These are phyloP conservation scores for Sycophila sp. DNA, from an alignment of 1,140 invertebrate species.

Conservation along the genomic window DNA sequence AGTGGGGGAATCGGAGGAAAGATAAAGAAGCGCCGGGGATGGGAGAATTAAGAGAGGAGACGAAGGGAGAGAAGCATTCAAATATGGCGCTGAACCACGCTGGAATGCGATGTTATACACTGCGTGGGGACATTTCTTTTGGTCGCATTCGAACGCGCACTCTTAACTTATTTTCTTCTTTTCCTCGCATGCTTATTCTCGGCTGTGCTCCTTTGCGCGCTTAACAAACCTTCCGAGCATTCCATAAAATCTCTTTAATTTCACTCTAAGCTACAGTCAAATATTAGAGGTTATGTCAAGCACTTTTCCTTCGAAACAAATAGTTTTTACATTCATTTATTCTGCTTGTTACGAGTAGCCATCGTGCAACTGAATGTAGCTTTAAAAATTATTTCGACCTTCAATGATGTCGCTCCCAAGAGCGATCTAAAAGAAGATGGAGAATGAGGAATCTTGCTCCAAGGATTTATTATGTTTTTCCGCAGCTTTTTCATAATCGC, in stretches of 20 bases:
- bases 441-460: not conserved
- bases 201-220: not conserved
- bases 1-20: not conserved
- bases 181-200: not conserved
- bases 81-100: slow-evolving; percentile 46
- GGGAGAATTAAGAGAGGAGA: slow-evolving; percentile 28
- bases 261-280: no score
- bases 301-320: no score
- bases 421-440: not conserved
- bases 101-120: slow-evolving; percentile 51
- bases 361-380: no score
- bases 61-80: slow-evolving; percentile 43
- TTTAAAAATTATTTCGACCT: no score
- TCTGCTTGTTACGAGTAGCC: no score
- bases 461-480: slow-evolving; percentile 20
- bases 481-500: not conserved
- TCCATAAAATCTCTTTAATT: no score
- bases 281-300: no score
- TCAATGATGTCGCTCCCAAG: slow-evolving; percentile 7
- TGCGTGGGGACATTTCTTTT: slow-evolving; percentile 47
- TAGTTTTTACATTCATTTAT: no score
- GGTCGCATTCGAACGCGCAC: slow-evolving; percentile 37
- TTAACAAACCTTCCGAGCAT: no score
- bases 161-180: not conserved
- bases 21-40: not conserved